These are phyloP conservation scores for Argyra leucocephala DNA, from an alignment of 2,888 invertebrate species.

Conservation along the genomic window DNA sequence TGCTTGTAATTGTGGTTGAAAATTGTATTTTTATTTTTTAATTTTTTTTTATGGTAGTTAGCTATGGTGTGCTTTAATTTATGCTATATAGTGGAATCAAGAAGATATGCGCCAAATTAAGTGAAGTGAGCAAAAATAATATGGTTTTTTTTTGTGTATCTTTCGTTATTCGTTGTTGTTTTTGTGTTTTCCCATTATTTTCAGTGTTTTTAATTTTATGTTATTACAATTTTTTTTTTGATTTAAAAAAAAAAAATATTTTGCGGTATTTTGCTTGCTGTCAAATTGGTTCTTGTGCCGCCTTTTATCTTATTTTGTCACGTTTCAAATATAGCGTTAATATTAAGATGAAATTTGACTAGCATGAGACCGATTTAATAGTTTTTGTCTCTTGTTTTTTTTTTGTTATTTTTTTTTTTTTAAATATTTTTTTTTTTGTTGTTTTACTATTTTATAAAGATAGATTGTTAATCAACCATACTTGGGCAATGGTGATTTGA, in stretches of 20 bases:
- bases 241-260: too few species aligned
- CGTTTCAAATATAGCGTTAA: neutral
- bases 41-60: neutral
- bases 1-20: neutral
- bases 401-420: too few species aligned
- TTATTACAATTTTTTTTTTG: neutral
- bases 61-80: too few species aligned
- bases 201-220: neutral
- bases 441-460: too few species aligned
- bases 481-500: neutral
- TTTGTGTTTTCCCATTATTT: neutral
- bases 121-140: neutral
- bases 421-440: too few species aligned
- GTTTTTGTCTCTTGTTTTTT: neutral
- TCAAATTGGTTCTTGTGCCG: neutral
- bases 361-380: slow-evolving; percentile 1
- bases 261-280: slow-evolving; percentile 6
- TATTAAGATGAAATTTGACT: neutral
- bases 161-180: neutral
- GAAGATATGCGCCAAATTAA: neutral
- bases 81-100: too few species aligned
- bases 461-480: too few species aligned
- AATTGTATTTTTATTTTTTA: neutral
- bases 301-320: slow-evolving; percentile 4
- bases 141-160: neutral